Percentiles rank a stretch among this genome's conserved stretches.
phyloP scores from a whole-genome alignment of 2,113 vertebrate species.

The Toxotes chatareus region DNA sequence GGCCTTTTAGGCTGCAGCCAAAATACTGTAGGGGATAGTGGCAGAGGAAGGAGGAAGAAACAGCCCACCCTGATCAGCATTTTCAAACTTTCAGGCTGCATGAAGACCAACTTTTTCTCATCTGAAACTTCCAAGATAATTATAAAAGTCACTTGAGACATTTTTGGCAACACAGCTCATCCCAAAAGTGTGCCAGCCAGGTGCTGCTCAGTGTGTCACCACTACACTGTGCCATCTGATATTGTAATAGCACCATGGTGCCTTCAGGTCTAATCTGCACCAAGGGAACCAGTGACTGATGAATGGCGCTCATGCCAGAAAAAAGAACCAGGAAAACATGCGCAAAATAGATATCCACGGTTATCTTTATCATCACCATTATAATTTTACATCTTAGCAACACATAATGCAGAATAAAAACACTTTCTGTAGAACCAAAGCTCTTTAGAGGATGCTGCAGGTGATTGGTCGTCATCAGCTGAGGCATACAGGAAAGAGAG shows the following conservation, averaged over 20 bases:
- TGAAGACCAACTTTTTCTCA: not conserved
- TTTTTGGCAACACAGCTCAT: conserved; percentile 10
- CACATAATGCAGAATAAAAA: conserved; percentile 74
- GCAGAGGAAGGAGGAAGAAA: not conserved
- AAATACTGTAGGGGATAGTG: conserved; percentile 37
- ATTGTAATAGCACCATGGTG: conserved; percentile 33
- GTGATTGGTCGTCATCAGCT: conserved; percentile 25
- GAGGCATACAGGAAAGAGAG: conserved; percentile 5
- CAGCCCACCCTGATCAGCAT: not conserved
- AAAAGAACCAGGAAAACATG: not conserved
- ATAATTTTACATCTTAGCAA: conserved; percentile 70
- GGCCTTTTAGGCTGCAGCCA: conserved; percentile 59
- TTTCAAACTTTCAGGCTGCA: not conserved
- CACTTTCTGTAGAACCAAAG: conserved; percentile 50
- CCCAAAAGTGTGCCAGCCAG: conserved; percentile 28
- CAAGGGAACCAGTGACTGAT: conserved; percentile 28
- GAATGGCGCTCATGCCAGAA: not conserved
- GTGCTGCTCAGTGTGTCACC: conserved; percentile 22
- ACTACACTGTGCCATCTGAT: conserved; percentile 49
- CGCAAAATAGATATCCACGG: conserved; percentile 52
- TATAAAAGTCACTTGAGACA: not conserved
- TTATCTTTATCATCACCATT: conserved; percentile 70
- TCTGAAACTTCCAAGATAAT: not conserved
- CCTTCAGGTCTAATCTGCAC: conserved; percentile 27
- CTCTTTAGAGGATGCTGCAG: conserved; percentile 35